Evolutionary conservation across 2,113 vertebrate genomes (phyloP).

Genomic region (Leptobrachium ailaonicum): DNA sequence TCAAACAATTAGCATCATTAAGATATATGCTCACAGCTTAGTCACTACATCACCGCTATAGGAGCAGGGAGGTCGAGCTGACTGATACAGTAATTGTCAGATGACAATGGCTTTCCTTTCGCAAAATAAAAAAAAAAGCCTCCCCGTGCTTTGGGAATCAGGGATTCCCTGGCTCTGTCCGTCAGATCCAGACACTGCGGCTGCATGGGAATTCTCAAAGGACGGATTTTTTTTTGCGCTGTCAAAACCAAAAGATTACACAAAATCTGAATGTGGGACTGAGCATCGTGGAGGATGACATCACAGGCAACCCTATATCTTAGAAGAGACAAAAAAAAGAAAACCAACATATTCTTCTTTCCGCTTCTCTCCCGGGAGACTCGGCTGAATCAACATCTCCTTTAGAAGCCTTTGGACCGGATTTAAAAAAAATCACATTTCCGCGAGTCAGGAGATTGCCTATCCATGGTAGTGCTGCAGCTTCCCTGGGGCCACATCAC

Average conservation of each 20-base stretch:
- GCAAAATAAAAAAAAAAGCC: not conserved
- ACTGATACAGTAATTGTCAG: constrained; percentile 17
- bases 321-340: accelerated
- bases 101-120: not conserved
- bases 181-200: not conserved
- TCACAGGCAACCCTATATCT: constrained; percentile 36
- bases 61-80: not conserved
- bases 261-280: constrained; percentile 47
- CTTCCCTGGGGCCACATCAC: constrained; percentile 1
- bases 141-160: not conserved
- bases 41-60: not conserved
- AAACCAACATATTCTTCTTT: not conserved
- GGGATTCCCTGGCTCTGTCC: constrained; percentile 14
- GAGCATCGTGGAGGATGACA: not conserved
- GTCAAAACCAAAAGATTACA: not conserved
- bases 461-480: constrained; percentile 7
- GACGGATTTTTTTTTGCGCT: constrained; percentile 6
- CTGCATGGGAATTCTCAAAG: constrained; percentile 3
- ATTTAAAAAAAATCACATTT: constrained; percentile 15
- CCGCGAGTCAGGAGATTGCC: not conserved
- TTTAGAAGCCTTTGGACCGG: not conserved
- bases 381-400: not conserved
- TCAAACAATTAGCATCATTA: not conserved
- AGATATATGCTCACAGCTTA: not conserved
- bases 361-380: constrained; percentile 3